Base-by-base conservation (phyloP, 2,888 invertebrate species). In the Drosophila cognata region DNA sequence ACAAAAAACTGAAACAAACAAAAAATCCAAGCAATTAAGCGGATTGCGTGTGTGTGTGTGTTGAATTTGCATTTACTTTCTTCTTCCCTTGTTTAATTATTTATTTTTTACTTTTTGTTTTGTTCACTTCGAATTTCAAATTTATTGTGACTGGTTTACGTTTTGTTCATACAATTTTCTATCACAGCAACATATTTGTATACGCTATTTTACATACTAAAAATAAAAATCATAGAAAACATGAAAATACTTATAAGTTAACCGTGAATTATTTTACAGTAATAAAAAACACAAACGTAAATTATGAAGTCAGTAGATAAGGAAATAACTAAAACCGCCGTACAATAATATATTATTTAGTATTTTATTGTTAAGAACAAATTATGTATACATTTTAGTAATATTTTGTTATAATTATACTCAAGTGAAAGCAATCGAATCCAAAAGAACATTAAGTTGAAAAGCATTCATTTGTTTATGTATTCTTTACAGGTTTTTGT, bases 171-270 rank as follows among this genome's bases (percentile, higher is more conserved):
- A 74, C 74, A 65, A 65, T 90, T 80, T 89, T 86, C 89, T 90
- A 86, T 90, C 90, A 89, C 89, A 86, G 90, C 85, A 86, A 90
- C 84, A 89, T 84, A 86, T 86, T 89, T 90, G 89, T 90, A 90
- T 90, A 87, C 79, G 81, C 79, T 85, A 86, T 78, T 86, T 88
- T 88, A 74, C 83, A 69, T 78, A 80, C 84, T 78, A 87, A 69
- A 79, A 76, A 69, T 81, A 16, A 61, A 81, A 81, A 57, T 46
- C 4, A 81, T 18, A 60, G n/a, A 21, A 21, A 62, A 48, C 5
- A n/a, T 35, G 21, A 53, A 33, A 53, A 8, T 41, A 69, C 41
- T n/a, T 25, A 29, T 18, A 65, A 41, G 18, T 10, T 2, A n/a
- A 72, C 46, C 65, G 43, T 50, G 29, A 77, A 81, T 58, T 77